These are phyloP conservation scores for Sporophila hypoxantha DNA, from an alignment of 2,113 vertebrate species.

Conservation along the genomic window DNA sequence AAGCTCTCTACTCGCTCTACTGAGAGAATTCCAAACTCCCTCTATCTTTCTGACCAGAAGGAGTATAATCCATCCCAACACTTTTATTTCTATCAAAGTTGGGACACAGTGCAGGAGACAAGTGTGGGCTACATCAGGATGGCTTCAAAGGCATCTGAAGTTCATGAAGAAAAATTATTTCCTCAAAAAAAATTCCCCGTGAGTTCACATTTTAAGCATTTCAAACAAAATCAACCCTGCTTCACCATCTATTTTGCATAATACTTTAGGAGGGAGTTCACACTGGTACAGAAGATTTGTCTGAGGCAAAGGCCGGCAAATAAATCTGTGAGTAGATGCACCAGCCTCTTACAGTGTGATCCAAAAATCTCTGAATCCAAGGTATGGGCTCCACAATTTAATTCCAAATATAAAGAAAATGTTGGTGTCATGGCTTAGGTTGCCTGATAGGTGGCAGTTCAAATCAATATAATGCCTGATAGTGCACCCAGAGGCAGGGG, in stretches of 20 bases:
- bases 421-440: neutral
- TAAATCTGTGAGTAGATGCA: neutral
- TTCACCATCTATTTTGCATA: neutral
- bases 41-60: neutral
- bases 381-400: neutral
- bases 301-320: neutral
- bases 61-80: neutral
- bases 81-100: neutral
- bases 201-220: neutral
- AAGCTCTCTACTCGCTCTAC: neutral
- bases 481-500: neutral
- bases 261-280: neutral
- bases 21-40: neutral
- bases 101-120: neutral
- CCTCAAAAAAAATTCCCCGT: neutral
- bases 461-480: neutral
- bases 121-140: neutral
- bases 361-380: neutral
- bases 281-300: neutral
- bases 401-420: neutral
- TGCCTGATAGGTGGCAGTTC: neutral
- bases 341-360: accelerated
- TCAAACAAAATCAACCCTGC: neutral
- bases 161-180: neutral
- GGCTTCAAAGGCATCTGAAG: neutral